These are phyloP conservation scores for Andrena praecox DNA, from an alignment of 2,888 invertebrate genomes.

Conservation along the genomic window DNA sequence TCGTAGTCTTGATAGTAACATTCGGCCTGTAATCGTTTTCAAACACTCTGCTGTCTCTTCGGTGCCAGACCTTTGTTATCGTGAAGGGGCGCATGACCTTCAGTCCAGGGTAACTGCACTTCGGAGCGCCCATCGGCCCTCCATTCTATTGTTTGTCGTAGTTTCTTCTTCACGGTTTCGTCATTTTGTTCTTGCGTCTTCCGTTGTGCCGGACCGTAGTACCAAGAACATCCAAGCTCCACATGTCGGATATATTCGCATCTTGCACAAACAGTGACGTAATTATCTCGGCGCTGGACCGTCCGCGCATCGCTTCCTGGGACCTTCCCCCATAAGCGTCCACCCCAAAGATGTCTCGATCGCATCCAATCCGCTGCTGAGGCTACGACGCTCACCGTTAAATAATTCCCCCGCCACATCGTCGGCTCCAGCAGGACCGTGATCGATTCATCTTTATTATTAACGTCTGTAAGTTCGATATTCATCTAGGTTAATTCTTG, in stretches of 20 bases:
- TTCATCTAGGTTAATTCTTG: too few species aligned
- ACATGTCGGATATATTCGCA: not conserved
- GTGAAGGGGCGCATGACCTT: not conserved
- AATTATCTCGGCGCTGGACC: not conserved
- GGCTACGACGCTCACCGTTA: too few species aligned
- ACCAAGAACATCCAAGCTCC: constrained; percentile 1
- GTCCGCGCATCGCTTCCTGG: not conserved
- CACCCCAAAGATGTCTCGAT: too few species aligned
- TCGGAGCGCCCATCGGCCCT: not conserved
- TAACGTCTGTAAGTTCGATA: too few species aligned
- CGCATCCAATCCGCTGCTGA: too few species aligned
- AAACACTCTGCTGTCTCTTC: not conserved
- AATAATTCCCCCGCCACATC: too few species aligned
- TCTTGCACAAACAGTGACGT: not conserved
- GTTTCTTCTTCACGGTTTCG: not conserved
- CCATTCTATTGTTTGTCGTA: not conserved
- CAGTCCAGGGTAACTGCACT: not conserved
- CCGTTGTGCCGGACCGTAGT: not conserved
- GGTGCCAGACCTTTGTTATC: not conserved
- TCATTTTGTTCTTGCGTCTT: not conserved
- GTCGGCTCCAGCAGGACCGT: too few species aligned
- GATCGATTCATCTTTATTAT: too few species aligned
- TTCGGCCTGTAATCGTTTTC: not conserved
- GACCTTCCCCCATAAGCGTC: too few species aligned
- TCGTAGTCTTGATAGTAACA: not conserved